Base-by-base conservation (phyloP, 1,140 invertebrate genomes). In the Drosophila ambigua region DNA sequence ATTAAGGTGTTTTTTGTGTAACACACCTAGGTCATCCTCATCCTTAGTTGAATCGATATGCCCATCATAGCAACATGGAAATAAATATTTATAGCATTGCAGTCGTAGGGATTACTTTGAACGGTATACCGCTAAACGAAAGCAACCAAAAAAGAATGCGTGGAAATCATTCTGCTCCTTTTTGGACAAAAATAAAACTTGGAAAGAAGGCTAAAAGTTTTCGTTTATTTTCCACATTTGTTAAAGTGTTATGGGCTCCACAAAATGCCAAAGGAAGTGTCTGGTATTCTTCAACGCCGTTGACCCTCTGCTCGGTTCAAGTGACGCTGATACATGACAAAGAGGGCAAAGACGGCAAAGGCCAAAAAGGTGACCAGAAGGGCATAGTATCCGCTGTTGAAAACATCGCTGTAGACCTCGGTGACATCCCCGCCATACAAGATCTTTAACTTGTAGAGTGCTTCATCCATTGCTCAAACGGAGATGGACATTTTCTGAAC, bases 401-500 rank as follows among this genome's bases (percentile, higher is more conserved):
- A 87, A 13, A 16, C 28, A 64, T 84, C 81, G 6, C n/a, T 7
- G 15, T 84, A 84, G 2, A 84, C 26, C 9, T 84, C 82, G 16
- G 63, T 60, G 26, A 71, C 24, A 0, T 53, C 35, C 0, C 39
- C 62, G 15, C 46, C 59, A 24, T 13, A 39, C 11, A 58, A n/a
- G 16, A 49, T 45, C 1, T 50, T 31, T 20, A 71, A 44, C 13
- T 71, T 71, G 1, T 71, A 5, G 31, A 45, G 52, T 49, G 65
- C 1, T 7, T 16, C 16, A 15, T 26, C 35, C 67, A 71, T 69
- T 20, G 35, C 7, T 44, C 23, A 16, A 49, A 58, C 16, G 31
- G 9, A 39, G 11, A 4, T 2, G 31, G 1, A 39, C 35, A 11
- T 39, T 39, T 48, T 45, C 24, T n/a, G 9, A 39, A 50, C 43